These are phyloP conservation scores for Carterocephalus palaemon DNA, from an alignment of 2,888 invertebrate species.

Conservation along the genomic window DNA sequence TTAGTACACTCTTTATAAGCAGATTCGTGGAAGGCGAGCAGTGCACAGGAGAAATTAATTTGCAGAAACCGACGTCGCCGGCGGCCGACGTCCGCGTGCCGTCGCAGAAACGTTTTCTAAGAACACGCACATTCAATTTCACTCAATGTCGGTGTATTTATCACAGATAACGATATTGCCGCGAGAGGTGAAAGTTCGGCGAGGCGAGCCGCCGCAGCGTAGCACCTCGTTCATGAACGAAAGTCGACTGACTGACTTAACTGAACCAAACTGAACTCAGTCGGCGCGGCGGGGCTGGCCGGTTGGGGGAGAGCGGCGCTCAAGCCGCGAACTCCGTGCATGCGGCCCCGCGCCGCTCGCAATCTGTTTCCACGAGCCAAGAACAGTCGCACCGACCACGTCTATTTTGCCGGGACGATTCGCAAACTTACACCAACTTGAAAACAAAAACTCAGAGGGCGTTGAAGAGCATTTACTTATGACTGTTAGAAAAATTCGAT, in stretches of 20 bases:
- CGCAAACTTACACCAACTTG: too few species aligned
- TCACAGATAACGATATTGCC: slow-evolving; percentile 72
- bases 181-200: slow-evolving; percentile 73
- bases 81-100: slow-evolving; percentile 57
- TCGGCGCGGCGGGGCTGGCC: slow-evolving; percentile 35
- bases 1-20: slow-evolving; percentile 75
- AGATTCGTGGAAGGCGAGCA: slow-evolving; percentile 71
- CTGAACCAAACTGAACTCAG: slow-evolving; percentile 22
- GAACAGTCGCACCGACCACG: slow-evolving; percentile 34
- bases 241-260: slow-evolving; percentile 60
- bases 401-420: too few species aligned
- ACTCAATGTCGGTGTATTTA: slow-evolving; percentile 62
- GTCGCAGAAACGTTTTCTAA: slow-evolving; percentile 65
- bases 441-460: too few species aligned
- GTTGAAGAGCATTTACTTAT: too few species aligned
- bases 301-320: slow-evolving; percentile 19
- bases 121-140: slow-evolving; percentile 73
- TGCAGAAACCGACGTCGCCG: slow-evolving; percentile 65
- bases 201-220: slow-evolving; percentile 45
- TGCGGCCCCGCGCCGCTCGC: slow-evolving; percentile 32
- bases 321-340: slow-evolving; percentile 16
- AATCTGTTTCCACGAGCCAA: too few species aligned
- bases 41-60: slow-evolving; percentile 75
- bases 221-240: slow-evolving; percentile 51
- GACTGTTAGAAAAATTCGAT: too few species aligned